phyloP scores from a whole-genome alignment of 1,140 invertebrate species.

The Nasonia vitripennis region DNA sequence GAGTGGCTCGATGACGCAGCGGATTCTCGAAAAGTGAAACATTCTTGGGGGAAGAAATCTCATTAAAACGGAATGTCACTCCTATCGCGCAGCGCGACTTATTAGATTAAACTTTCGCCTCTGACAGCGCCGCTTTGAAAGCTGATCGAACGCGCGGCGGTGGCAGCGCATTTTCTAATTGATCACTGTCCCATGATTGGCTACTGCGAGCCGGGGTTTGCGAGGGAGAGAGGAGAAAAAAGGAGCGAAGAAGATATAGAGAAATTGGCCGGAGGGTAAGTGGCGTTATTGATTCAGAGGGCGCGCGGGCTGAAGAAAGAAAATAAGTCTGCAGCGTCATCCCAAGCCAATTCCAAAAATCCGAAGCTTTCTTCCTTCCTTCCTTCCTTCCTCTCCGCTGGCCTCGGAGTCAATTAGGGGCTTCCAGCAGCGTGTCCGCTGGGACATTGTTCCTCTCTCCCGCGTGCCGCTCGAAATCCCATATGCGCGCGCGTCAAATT shows the following conservation, averaged over 20 bases:
- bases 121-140: slow-evolving; percentile 24
- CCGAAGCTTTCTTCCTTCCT: slow-evolving; percentile 56
- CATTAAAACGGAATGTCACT: slow-evolving; percentile 45
- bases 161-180: slow-evolving; percentile 29
- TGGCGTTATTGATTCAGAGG: slow-evolving; percentile 66
- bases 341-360: slow-evolving; percentile 67
- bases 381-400: slow-evolving; percentile 54
- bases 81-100: slow-evolving; percentile 42
- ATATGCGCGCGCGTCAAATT: not conserved
- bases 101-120: slow-evolving; percentile 50
- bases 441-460: slow-evolving; percentile 12
- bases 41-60: slow-evolving; percentile 52
- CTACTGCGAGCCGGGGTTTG: not conserved
- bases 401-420: slow-evolving; percentile 55
- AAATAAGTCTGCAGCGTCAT: slow-evolving; percentile 66
- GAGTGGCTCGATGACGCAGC: slow-evolving; percentile 27
- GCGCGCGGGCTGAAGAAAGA: slow-evolving; percentile 22
- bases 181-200: slow-evolving; percentile 40
- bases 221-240: not conserved
- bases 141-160: slow-evolving; percentile 7
- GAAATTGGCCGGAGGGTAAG: slow-evolving; percentile 46
- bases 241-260: not conserved
- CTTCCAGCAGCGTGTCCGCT: not conserved
- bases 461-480: no score
- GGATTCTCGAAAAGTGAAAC: slow-evolving; percentile 46